Base-by-base conservation (phyloP, 2,113 vertebrate species). In the Platichthys stellatus region DNA sequence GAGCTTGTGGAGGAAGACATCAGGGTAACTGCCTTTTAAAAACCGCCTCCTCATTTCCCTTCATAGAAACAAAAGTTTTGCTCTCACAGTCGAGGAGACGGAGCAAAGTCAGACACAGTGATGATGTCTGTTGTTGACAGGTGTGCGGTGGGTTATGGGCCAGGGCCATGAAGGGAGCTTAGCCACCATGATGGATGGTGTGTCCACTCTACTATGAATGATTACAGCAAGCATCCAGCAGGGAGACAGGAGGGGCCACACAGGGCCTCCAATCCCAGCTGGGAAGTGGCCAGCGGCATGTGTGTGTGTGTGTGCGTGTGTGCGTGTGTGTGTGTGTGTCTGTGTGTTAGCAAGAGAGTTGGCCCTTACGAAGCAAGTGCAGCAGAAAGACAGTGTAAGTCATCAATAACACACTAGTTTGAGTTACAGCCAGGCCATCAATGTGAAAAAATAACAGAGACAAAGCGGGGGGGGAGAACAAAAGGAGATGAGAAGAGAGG, bases 351-450 rank as follows among this genome's bases (percentile, higher is more conserved):
- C 17, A 15, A 21, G 47, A 15, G 24, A 47, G 51, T 67, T 76
- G 82, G 73, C 70, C 65, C 13, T 14, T 74, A 1, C 15, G 68
- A 79, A 57, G 76, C 38, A 24, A 69, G 69, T 40, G 51, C 28
- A 63, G 78, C 86, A 74, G 45, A 88, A 84, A 78, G 72, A 82
- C 77, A 40, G 74, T 80, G 72, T 64, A 56, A 76, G 86, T 84
- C 82, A 87, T 91, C 90, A 92, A 90, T 89, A 90, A 88, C 87
- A 82, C 65, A 72, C 61, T 35, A 20, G 81, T 90, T 85, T 83
- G 65, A 84, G 56, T 81, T 67, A 67, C 21, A 80, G 69, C 69
- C 74, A 68, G 68, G 20, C 4, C 38, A 47, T 69, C 35, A 62
- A 35, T 28, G 60, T 8, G 54, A 64, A 51, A 28, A 62, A 28